phyloP scores from a whole-genome alignment of 1,140 invertebrate genomes.

The Brachionus plicatilis region DNA sequence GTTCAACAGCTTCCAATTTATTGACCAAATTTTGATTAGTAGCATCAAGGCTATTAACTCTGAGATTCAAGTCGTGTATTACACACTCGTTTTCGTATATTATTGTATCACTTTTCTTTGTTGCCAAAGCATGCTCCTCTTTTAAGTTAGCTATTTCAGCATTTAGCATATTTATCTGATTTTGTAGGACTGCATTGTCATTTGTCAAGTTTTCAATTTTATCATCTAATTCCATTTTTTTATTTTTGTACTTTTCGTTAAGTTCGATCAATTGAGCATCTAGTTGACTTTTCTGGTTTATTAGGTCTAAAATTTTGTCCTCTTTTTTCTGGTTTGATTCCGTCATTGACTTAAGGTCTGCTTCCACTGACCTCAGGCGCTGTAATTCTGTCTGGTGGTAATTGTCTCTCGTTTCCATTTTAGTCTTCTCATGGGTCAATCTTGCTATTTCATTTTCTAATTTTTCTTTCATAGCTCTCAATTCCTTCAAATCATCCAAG shows the following conservation, averaged over 20 bases:
- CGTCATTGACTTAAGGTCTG: neutral
- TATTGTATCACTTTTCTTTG: neutral
- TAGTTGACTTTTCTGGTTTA: conserved; percentile 18
- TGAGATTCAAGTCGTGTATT: neutral
- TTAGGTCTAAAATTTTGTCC: conserved; percentile 18
- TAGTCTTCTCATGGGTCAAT: conserved; percentile 20
- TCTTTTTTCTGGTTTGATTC: conserved; percentile 25
- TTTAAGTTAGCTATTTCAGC: neutral
- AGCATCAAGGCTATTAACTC: neutral
- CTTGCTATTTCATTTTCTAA: neutral
- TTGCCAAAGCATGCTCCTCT: neutral
- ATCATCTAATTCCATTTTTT: neutral
- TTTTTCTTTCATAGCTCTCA: neutral
- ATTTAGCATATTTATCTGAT: conserved; percentile 11
- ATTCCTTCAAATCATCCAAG: neutral
- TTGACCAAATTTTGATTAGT: conserved; percentile 5
- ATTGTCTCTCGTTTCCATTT: neutral
- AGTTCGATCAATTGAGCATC: conserved; percentile 12
- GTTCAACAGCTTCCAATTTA: neutral
- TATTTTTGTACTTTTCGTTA: conserved; percentile 21
- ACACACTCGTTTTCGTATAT: neutral
- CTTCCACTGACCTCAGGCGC: neutral
- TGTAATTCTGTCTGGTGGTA: conserved; percentile 20
- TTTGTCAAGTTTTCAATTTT: conserved; percentile 21
- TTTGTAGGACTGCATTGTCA: conserved; percentile 27